Conservation (phyloP, 2,113 vertebrate genomes). For the Nycticorax nycticorax region DNA sequence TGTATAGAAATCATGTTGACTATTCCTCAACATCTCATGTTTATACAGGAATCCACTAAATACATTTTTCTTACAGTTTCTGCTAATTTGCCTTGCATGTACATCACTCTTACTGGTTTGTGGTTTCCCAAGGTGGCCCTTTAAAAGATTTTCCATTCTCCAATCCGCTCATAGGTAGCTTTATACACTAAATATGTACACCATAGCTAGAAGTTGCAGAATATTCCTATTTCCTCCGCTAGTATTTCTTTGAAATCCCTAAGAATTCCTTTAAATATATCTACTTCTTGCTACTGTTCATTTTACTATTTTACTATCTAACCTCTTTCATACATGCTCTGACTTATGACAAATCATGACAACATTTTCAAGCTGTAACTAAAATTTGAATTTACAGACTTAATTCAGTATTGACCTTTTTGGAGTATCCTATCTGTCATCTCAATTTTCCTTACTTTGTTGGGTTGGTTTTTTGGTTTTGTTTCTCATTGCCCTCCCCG, state of each 20-base stretch:
- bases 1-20: not conserved
- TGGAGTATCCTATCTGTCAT: not conserved
- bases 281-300: not conserved
- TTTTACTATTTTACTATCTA: not conserved
- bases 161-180: not conserved
- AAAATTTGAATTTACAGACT: not conserved
- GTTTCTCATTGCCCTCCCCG: accelerated
- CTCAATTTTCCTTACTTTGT: not conserved
- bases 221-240: not conserved
- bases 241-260: not conserved
- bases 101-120: not conserved
- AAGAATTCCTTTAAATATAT: not conserved
- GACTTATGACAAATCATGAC: not conserved
- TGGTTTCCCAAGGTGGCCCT: not conserved
- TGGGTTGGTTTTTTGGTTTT: not conserved
- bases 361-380: not conserved
- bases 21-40: not conserved
- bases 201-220: not conserved
- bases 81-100: not conserved
- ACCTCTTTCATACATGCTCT: not conserved
- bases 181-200: not conserved
- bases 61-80: not conserved
- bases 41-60: not conserved
- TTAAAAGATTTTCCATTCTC: not conserved
- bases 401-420: not conserved